Percentiles rank a stretch among this genome's conserved stretches.
Conservation (phyloP, 2,888 invertebrate species). For the Drosophila falleni region DNA sequence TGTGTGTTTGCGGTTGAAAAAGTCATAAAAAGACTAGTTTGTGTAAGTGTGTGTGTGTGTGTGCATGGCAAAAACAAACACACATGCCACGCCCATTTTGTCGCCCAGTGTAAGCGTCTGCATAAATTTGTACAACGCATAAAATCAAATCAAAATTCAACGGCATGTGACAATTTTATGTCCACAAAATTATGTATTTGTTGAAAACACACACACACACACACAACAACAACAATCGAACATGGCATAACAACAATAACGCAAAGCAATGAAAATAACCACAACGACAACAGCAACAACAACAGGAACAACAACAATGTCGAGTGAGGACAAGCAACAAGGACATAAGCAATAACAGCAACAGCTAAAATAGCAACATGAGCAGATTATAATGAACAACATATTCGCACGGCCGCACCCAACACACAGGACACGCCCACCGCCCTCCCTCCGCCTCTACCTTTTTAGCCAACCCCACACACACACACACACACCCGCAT, state of each 20-base stretch:
- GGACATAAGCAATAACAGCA: conserved; percentile 77
- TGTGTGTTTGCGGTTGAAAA: conserved; percentile 45
- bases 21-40: conserved; percentile 65
- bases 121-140: conserved; percentile 78
- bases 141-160: conserved; percentile 81
- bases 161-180: conserved; percentile 82
- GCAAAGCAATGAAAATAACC: conserved; percentile 77
- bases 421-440: conserved; percentile 30
- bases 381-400: conserved; percentile 81
- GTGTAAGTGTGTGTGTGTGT: not conserved
- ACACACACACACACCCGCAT: conserved; percentile 3
- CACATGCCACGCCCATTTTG: conserved; percentile 37
- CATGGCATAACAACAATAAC: conserved; percentile 71
- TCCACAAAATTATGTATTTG: conserved; percentile 81
- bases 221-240: conserved; percentile 55
- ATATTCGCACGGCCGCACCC: conserved; percentile 80
- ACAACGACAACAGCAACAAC: conserved; percentile 54
- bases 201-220: conserved; percentile 70
- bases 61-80: not conserved
- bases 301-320: conserved; percentile 49
- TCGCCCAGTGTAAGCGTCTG: conserved; percentile 56
- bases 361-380: conserved; percentile 80
- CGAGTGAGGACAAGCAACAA: conserved; percentile 53
- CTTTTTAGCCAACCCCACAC: conserved; percentile 4
- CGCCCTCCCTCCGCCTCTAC: conserved; percentile 47